Conservation (phyloP, 2,888 invertebrate species). For the Physocephala rufipes region DNA sequence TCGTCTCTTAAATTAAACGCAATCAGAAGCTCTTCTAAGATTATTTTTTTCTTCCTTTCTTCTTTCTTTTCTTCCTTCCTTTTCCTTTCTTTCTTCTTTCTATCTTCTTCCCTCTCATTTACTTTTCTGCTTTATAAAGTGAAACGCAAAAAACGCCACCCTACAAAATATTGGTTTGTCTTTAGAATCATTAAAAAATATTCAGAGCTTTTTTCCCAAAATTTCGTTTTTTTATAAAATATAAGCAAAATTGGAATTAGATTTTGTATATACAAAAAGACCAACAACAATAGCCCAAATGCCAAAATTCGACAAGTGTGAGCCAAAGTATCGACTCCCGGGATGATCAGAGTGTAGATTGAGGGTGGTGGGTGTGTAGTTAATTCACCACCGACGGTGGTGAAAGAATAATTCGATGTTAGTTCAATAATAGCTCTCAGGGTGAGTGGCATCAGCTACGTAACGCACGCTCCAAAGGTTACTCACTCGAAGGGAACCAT, state of each 20-base stretch:
- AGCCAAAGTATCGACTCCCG: too few species aligned
- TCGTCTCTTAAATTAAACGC: conserved; percentile 36
- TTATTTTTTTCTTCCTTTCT: neutral
- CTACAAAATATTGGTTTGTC: conserved; percentile 27
- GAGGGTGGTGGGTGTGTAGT: too few species aligned
- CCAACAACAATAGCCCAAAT: too few species aligned
- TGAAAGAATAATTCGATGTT: too few species aligned
- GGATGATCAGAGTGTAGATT: too few species aligned
- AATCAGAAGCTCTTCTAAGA: conserved; percentile 21
- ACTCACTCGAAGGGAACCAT: conserved; percentile 63
- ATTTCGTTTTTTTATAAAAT: neutral
- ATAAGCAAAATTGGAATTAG: conserved; percentile 12
- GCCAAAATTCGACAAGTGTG: too few species aligned
- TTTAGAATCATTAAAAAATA: conserved; percentile 15
- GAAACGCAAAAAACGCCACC: neutral
- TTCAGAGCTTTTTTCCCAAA: neutral
- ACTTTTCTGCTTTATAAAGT: neutral
- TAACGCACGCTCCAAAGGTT: conserved; percentile 52
- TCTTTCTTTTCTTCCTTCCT: neutral
- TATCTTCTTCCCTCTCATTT: neutral
- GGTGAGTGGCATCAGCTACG: too few species aligned
- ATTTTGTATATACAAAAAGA: conserved; percentile 20
- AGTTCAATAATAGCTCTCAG: too few species aligned
- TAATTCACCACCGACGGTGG: too few species aligned
- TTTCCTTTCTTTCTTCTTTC: neutral